Conservation (phyloP, 2,888 invertebrate genomes). For the Papilio protenor region DNA sequence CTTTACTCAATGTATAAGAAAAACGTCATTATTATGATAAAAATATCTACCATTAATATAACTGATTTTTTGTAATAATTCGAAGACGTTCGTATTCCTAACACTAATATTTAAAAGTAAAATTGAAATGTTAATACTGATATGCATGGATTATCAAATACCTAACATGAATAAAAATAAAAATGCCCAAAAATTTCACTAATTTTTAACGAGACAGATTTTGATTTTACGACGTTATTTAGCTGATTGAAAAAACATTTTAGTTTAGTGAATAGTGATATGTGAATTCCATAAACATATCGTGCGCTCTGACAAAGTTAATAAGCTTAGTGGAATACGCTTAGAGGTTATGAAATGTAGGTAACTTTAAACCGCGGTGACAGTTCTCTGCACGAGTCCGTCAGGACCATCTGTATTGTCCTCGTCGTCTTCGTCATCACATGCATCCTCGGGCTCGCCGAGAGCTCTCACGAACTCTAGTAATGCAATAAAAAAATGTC, state of each 20-base stretch:
- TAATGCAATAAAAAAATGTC: constrained; percentile 54
- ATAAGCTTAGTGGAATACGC: constrained; percentile 2
- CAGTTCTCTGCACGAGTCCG: constrained; percentile 61
- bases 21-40: background rate
- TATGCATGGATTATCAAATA: background rate
- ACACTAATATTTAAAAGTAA: constrained; percentile 8
- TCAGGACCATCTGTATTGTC: constrained; percentile 69
- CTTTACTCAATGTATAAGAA: background rate
- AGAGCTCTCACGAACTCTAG: constrained; percentile 92
- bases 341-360: background rate
- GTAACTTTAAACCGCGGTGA: constrained; percentile 61
- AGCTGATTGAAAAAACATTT: background rate
- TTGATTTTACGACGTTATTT: background rate
- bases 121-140: background rate
- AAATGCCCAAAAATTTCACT: background rate
- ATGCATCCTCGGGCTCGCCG: constrained; percentile 93
- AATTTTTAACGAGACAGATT: background rate
- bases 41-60: background rate
- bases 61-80: background rate
- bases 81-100: background rate
- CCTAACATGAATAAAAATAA: background rate
- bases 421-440: constrained; percentile 88
- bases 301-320: background rate
- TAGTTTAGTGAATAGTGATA: too few species aligned
- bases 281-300: background rate